Percentiles rank a stretch among this genome's conserved stretches.
Evolutionary conservation across 2,113 vertebrate genomes (phyloP).

Genomic region (Tenebrosternarchus preto): DNA sequence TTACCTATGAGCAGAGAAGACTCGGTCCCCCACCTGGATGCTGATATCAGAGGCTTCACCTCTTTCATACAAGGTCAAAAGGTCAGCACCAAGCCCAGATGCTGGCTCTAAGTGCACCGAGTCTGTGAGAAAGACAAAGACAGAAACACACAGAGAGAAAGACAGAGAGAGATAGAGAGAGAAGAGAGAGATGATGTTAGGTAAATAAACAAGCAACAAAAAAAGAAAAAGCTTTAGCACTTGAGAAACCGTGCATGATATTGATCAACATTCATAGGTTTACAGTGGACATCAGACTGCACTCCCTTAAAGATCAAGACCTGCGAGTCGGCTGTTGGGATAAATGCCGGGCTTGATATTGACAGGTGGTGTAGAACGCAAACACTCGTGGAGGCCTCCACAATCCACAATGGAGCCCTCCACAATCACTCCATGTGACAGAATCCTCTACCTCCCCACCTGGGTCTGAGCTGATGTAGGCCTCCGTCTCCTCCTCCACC

Average conservation of each 20-base stretch:
- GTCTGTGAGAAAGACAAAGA: constrained; percentile 29
- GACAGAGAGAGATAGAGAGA: background rate
- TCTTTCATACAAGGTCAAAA: constrained; percentile 81
- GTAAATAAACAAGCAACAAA: background rate
- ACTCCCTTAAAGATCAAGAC: too few species aligned
- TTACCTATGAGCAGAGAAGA: constrained; percentile 91
- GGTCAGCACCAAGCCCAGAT: constrained; percentile 83
- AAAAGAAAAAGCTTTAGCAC: background rate
- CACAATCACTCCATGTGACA: background rate
- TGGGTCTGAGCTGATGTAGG: constrained; percentile 51
- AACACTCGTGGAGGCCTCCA: too few species aligned
- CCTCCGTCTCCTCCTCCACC: constrained; percentile 40
- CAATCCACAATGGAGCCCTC: too few species aligned
- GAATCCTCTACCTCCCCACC: constrained; percentile 53
- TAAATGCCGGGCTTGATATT: too few species aligned
- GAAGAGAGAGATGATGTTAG: background rate
- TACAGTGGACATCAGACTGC: too few species aligned
- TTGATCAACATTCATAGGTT: too few species aligned
- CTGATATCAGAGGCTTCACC: constrained; percentile 81
- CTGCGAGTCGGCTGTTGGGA: too few species aligned
- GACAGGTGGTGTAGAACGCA: too few species aligned
- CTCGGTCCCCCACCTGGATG: constrained; percentile 81
- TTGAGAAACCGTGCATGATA: background rate
- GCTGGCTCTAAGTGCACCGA: constrained; percentile 73
- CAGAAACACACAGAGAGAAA: background rate